These are phyloP conservation scores for Drosophila vallismaia DNA, from an alignment of 2,888 invertebrate genomes.

Conservation along the genomic window DNA sequence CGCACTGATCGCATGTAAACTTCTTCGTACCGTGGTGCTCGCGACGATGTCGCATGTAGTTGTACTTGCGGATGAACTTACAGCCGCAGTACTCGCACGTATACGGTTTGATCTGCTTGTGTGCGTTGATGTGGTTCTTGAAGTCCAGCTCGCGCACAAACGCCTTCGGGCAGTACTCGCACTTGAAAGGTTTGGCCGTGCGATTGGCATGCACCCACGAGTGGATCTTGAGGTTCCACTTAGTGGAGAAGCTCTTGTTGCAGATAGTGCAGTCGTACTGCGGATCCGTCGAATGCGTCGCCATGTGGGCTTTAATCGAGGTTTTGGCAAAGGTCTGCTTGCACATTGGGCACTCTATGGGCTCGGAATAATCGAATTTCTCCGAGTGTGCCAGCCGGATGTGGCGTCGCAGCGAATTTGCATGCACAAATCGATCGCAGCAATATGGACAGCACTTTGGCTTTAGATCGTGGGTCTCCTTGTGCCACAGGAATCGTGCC, in stretches of 20 bases:
- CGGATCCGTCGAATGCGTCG: constrained; percentile 90
- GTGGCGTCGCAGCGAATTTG: constrained; percentile 92
- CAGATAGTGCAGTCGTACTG: constrained; percentile 93
- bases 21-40: constrained; percentile 93
- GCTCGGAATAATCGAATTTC: constrained; percentile 88
- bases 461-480: constrained; percentile 92
- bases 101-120: constrained; percentile 91
- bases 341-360: constrained; percentile 89
- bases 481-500: constrained; percentile 93
- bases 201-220: constrained; percentile 94
- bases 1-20: constrained; percentile 90
- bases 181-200: constrained; percentile 93
- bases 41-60: constrained; percentile 92
- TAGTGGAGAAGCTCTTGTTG: constrained; percentile 93
- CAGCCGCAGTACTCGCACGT: constrained; percentile 96
- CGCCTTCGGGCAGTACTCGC: constrained; percentile 92
- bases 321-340: constrained; percentile 89
- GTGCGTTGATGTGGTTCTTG: constrained; percentile 93
- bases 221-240: constrained; percentile 95
- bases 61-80: constrained; percentile 94
- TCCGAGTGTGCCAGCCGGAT: constrained; percentile 92
- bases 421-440: constrained; percentile 93
- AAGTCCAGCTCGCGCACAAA: constrained; percentile 93
- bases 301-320: constrained; percentile 91
- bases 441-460: constrained; percentile 94